These are phyloP conservation scores for Phengaris arion DNA, from an alignment of 2,888 invertebrate species.

Conservation along the genomic window DNA sequence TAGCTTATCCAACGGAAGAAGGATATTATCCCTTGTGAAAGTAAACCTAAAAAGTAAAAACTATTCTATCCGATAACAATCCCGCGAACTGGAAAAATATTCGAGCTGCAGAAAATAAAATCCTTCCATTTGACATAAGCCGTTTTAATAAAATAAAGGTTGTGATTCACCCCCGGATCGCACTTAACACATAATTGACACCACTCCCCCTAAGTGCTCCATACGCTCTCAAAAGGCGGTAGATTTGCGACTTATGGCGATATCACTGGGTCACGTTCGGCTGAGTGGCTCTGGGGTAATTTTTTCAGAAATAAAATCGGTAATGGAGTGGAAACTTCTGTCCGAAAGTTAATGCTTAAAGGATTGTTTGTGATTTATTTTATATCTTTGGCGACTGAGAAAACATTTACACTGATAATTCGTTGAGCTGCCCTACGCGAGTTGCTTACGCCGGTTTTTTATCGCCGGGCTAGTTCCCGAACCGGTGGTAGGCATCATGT, in stretches of 20 bases:
- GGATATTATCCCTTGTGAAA: too few species aligned
- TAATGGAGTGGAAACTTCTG: slow-evolving; percentile 70
- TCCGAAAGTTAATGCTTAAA: not conserved
- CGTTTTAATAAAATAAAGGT: slow-evolving; percentile 39
- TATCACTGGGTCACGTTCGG: slow-evolving; percentile 70
- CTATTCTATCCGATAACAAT: not conserved
- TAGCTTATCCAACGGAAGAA: too few species aligned
- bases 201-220: slow-evolving; percentile 75
- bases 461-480: too few species aligned
- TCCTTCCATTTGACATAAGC: slow-evolving; percentile 27
- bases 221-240: slow-evolving; percentile 60
- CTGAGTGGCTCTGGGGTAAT: slow-evolving; percentile 68
- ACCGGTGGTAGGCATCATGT: too few species aligned
- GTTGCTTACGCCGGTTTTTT: too few species aligned
- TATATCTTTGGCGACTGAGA: not conserved
- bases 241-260: slow-evolving; percentile 75
- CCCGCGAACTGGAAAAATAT: not conserved
- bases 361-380: slow-evolving; percentile 10
- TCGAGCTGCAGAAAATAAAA: not conserved
- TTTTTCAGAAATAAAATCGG: slow-evolving; percentile 74
- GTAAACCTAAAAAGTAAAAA: not conserved
- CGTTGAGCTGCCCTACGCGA: too few species aligned
- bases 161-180: slow-evolving; percentile 41
- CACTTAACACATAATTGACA: slow-evolving; percentile 78
- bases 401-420: too few species aligned